Evolutionary conservation across 2,797 vertebrate species (phyloP), one percentile per base, ranked within the genome.

Genomic region (Platyrinchus mystaceus): DNA sequence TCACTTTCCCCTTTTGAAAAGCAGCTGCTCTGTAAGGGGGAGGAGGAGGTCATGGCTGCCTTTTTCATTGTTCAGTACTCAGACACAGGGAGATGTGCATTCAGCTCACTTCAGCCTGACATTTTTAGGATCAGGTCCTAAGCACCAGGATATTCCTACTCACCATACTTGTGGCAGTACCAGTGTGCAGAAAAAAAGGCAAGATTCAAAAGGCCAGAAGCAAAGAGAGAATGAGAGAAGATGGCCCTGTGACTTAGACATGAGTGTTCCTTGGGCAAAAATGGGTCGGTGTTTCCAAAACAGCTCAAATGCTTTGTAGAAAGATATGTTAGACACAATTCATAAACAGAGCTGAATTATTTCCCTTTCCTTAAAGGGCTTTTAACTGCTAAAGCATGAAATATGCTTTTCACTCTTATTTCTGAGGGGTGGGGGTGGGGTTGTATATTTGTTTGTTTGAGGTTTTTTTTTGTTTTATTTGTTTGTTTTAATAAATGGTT

Each of bases 1-100:
- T 93, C 79, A 86, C 67, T 91, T 95, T 90, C 55, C 55, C 50
- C 39, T 84, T 88, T 90, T 41, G 55, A 71, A 90, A 90, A 75
- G 62, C 66, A 93, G 73, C 63, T 94, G 73, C 30, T 87, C 3
- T 41, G 16, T 50, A 23, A 34, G 7, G 53, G 19, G 43, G 71
- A 47, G 52, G 43, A n/a, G 22, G 71, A 47, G 87, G 87, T 90
- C 26, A 69, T 11, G 32, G 24, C 20, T 86, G 43, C 32, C 37
- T 91, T 78, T 43, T 86, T 4, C 1, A 3, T 28, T 86, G n/a
- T 53, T 47, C 73, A 63, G 14, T 26, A 20, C 41, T 71, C 58
- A 66, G 46, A 22, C n/a, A 62, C 30, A 7, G 16, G 11, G 43
- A 88, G 24, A 47, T 41, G 19, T 58, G 60, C 30, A 88, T 75